phyloP scores from a whole-genome alignment of 2,113 vertebrate genomes.

The Triplophysa dalaica region DNA sequence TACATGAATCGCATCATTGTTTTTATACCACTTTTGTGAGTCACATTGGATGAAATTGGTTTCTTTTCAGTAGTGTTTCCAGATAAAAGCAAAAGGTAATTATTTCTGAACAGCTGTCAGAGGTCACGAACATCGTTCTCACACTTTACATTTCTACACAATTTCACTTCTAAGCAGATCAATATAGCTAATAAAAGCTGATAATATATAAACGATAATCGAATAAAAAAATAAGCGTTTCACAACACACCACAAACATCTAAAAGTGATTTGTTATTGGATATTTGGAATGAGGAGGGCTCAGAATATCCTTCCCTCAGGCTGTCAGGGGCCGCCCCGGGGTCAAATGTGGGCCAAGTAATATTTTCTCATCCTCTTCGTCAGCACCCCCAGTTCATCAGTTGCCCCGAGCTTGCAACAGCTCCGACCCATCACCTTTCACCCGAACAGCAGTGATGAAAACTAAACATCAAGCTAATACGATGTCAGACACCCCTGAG shows the following conservation, averaged over 20 bases:
- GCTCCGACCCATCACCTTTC: conserved; percentile 20
- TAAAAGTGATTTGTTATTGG: neutral
- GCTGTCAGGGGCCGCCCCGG: conserved; percentile 15
- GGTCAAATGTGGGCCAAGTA: conserved; percentile 41
- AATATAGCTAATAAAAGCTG: no score
- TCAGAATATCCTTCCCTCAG: neutral
- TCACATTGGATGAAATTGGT: no score
- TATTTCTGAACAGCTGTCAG: no score
- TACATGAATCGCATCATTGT: no score
- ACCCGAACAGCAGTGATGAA: conserved; percentile 19
- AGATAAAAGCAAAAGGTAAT: no score
- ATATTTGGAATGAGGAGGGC: neutral
- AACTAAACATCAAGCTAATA: neutral
- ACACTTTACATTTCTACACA: no score
- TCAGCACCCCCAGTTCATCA: conserved; percentile 11
- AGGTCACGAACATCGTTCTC: no score
- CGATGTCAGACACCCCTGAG: conserved; percentile 5
- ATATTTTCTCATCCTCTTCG: conserved; percentile 25
- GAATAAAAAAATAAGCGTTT: neutral
- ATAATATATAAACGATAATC: no score
- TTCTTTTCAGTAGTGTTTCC: no score
- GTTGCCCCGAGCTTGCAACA: conserved; percentile 12
- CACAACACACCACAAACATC: neutral
- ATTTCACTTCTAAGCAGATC: no score
- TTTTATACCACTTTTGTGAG: no score